Evolutionary conservation across 1,140 invertebrate species (phyloP).

Genomic region (Telenomus remus): DNA sequence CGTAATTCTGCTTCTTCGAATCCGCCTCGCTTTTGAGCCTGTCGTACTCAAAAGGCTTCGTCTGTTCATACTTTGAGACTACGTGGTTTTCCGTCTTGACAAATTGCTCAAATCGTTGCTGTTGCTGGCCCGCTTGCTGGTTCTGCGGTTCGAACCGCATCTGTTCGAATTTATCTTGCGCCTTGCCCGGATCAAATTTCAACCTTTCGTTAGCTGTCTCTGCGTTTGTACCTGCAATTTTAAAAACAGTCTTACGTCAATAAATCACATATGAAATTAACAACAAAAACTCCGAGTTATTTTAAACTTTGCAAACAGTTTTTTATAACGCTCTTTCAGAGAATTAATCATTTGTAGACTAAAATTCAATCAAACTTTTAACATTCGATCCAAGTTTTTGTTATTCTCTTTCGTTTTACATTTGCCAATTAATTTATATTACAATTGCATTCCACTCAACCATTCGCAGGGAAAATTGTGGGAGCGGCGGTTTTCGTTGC

Average conservation of each 20-base stretch:
- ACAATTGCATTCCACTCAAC: slow-evolving; percentile 27
- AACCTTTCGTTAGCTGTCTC: slow-evolving; percentile 36
- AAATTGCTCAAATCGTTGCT: slow-evolving; percentile 58
- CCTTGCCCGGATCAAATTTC: slow-evolving; percentile 55
- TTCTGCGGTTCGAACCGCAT: slow-evolving; percentile 32
- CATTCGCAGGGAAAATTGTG: slow-evolving; percentile 28
- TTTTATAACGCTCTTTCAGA: no score
- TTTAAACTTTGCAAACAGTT: no score
- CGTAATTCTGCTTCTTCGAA: slow-evolving; percentile 56
- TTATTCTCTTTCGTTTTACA: neutral
- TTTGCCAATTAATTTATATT: slow-evolving; percentile 44
- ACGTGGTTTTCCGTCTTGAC: slow-evolving; percentile 61
- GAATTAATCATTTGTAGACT: slow-evolving; percentile 13
- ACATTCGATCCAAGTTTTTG: slow-evolving; percentile 1
- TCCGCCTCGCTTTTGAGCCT: slow-evolving; percentile 61
- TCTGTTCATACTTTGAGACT: slow-evolving; percentile 65
- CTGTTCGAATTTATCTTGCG: slow-evolving; percentile 63
- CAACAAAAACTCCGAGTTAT: no score
- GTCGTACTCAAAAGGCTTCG: slow-evolving; percentile 69
- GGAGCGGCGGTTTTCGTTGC: slow-evolving; percentile 7
- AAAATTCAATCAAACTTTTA: slow-evolving; percentile 42
- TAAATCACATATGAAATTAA: slow-evolving; percentile 3
- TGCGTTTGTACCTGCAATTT: neutral
- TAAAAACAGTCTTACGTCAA: slow-evolving; percentile 2
- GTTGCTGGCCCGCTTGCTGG: slow-evolving; percentile 46